Percentiles rank a stretch among this genome's conserved stretches.
phyloP scores from a whole-genome alignment of 2,797 vertebrate species.

The Sebastolobus alascanus region DNA sequence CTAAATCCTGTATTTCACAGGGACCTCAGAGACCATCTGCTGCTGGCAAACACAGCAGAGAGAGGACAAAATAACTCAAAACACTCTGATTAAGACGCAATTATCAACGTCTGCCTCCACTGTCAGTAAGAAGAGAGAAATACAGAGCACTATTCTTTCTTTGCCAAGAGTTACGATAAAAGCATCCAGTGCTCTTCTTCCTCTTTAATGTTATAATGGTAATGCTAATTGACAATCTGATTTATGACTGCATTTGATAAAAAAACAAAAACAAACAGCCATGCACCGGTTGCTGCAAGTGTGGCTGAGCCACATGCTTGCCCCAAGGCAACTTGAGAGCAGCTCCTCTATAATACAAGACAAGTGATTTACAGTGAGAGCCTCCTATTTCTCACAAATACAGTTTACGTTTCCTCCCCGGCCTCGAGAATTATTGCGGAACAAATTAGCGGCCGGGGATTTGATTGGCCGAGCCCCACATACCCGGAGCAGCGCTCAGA shows the following conservation, averaged over 20 bases:
- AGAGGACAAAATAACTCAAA: neutral
- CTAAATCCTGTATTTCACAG: neutral
- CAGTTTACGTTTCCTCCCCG: constrained; percentile 59
- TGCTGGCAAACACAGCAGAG: neutral
- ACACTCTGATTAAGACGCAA: constrained; percentile 7
- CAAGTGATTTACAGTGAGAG: constrained; percentile 60
- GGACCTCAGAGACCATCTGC: constrained; percentile 5
- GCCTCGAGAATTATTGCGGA: constrained; percentile 52
- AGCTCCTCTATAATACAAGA: constrained; percentile 20
- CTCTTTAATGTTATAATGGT: neutral
- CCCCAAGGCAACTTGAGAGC: constrained; percentile 15
- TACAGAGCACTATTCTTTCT: neutral
- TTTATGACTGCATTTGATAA: constrained; percentile 1
- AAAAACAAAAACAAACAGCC: constrained; percentile 20
- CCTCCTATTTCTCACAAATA: constrained; percentile 62
- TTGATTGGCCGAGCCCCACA: constrained; percentile 43
- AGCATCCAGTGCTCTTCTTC: too few relatives aligned
- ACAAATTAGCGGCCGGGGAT: constrained; percentile 70
- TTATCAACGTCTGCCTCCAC: constrained; percentile 8
- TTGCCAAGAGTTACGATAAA: too few relatives aligned
- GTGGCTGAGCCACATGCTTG: constrained; percentile 24
- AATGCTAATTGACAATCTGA: neutral
- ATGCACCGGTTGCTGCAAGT: neutral
- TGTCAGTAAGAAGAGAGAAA: neutral
- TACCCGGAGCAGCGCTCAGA: constrained; percentile 26